Base-by-base conservation (phyloP, 1,140 invertebrate genomes). In the Caenorhabditis elegans region DNA sequence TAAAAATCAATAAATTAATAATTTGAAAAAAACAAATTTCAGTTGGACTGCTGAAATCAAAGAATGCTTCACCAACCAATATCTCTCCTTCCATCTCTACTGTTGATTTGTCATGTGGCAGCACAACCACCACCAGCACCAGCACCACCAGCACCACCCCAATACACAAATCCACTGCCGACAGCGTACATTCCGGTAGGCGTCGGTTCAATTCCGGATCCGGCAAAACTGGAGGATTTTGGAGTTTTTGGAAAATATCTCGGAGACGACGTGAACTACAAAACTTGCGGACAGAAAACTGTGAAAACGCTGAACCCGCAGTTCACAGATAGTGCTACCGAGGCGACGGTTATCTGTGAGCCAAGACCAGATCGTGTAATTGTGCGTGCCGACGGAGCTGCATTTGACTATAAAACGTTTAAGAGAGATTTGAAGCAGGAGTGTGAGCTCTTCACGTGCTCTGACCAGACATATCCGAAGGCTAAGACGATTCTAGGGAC, bases 41-140 rank as follows among this genome's bases (percentile, higher is more conserved):
- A 70, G 60, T 70, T 70, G 60, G 60, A 70, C 60, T 39, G 60
- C 60, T 70, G 60, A 43, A 70, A 70, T 70, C 34, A 70, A n/a
- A 39, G 60, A 70, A 70, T 70, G 60, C 60, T n/a, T 70, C 19
- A 22, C n/a, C 26, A 10, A 39, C 60, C 6, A 43, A 43, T 39
- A 2, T 39, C 34, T n/a, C n/a, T 70, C 17, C 34, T 70, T 39
- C 60, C 39, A 1, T n/a, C n/a, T n/a, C 60, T 70, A 39, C 60
- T 39, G 11, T 22, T 22, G 3, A 22, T 70, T n/a, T 19, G 17
- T 19, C n/a, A 22, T 6, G n/a, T 13, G 19, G 11, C 53, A 34
- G 3, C 15, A 31, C 53, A 60, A 34, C 15, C 11, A 22, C 31
- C 3, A 22, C 60, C 11, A 22, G n/a, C 3, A 22, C 60, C n/a